Evolutionary conservation across 1,140 invertebrate genomes (phyloP), one percentile per base, ranked within the genome.

Genomic region (Subanguina moxae): DNA sequence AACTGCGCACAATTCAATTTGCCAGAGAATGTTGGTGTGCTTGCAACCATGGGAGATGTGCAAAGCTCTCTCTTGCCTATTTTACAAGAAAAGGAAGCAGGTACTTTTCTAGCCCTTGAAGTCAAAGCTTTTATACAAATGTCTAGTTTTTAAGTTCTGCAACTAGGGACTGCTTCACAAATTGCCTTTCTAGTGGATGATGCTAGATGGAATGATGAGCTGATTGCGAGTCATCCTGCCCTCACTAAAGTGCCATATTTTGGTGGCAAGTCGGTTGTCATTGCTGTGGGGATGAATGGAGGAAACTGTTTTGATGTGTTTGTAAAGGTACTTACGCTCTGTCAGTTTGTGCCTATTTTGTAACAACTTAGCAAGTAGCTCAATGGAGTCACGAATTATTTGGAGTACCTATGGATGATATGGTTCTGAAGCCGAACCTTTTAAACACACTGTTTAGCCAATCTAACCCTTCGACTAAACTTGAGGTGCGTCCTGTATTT

Each of bases 271-370:
- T 57, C 21, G 19, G 23, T 69, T 21, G 28, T 72, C 19, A 69
- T 69, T 21, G 67, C 69, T 30, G 66, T 66, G 15, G 71, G 68
- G n/a, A 21, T 69, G 25, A 69, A 69, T 38, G 67, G 71, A 1
- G 67, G 67, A 15, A 69, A 69, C 48, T 30, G 38, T 30, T 32
- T 69, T 1, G 71, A 72, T 21, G 13, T 46, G n/a, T 74, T 69
- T 21, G 65, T 57, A 21, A 38, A 62, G 58, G 67, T 69, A 52
- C 3, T 21, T 38, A 5, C 3, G 32, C 11, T 38, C 11, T 38
- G 32, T 38, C 3, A 38, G 11, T 5, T 38, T 3, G 11, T 38
- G 3, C 3, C 11, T 38, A 3, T 38, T 5, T 38, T 38, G 32
- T 11, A 11, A 38, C 3, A 38, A 11, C 11, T 38, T 38, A 38